Evolutionary conservation across 2,888 invertebrate genomes (phyloP).

Genomic region (Microchrysa polita): DNA sequence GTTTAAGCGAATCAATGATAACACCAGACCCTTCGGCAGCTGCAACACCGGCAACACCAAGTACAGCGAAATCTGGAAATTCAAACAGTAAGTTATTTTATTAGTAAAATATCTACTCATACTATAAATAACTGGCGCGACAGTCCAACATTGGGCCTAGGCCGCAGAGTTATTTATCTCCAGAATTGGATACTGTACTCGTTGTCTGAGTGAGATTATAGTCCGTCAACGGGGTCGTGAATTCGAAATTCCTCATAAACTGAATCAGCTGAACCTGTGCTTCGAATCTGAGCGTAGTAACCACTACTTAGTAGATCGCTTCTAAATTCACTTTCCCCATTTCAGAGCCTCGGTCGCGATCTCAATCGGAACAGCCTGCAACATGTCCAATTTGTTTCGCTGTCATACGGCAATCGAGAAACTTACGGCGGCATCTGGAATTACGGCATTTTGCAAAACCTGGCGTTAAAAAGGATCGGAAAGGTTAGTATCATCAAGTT

Average conservation of each 20-base stretch:
- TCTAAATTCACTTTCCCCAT: too few species aligned
- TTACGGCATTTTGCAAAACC: slow-evolving; percentile 65
- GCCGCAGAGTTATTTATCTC: too few species aligned
- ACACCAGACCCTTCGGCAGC: slow-evolving; percentile 48
- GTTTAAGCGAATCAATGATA: not conserved
- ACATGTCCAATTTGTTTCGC: slow-evolving; percentile 71
- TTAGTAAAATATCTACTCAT: too few species aligned
- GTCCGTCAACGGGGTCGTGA: too few species aligned
- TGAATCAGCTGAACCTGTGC: too few species aligned
- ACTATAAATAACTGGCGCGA: too few species aligned
- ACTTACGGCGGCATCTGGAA: slow-evolving; percentile 69
- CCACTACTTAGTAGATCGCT: too few species aligned
- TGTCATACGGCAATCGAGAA: slow-evolving; percentile 69
- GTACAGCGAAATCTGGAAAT: slow-evolving; percentile 49
- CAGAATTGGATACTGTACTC: too few species aligned
- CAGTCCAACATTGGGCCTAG: too few species aligned
- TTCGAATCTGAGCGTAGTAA: too few species aligned
- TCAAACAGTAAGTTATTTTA: slow-evolving; percentile 31
- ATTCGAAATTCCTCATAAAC: too few species aligned
- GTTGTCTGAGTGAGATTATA: too few species aligned
- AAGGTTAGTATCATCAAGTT: slow-evolving; percentile 57
- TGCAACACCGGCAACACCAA: slow-evolving; percentile 53
- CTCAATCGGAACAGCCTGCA: slow-evolving; percentile 71
- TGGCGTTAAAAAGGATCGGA: slow-evolving; percentile 64
- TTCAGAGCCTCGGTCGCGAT: slow-evolving; percentile 66